Base-by-base conservation (phyloP, 2,888 invertebrate species). In the Zhuqinia jingwanae region DNA sequence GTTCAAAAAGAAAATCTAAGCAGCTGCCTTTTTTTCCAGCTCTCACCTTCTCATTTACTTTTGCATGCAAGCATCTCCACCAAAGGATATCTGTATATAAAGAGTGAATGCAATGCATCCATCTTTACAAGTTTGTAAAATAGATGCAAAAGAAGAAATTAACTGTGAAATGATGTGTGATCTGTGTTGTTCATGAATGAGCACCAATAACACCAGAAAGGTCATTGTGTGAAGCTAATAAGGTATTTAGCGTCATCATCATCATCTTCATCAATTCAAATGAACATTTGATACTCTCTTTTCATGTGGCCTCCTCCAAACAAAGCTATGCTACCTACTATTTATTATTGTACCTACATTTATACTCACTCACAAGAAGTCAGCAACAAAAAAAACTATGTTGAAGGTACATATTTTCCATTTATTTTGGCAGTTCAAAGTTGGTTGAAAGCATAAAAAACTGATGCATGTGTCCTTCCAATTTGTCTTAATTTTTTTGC, bases 211-310 rank as follows among this genome's bases (percentile, higher is more conserved):
- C n/a, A n/a, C n/a, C n/a, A 68, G 13, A 60, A 77, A 77, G 77
- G 77, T 77, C 77, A 77, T 3, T 1, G 20, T n/a, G 63, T n/a
- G 42, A 30, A 78, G 63, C 78, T 78, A 78, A 78, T 78, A 63
- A 27, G 68, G 45, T 68, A 68, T 80, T 80, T 80, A 80, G 65
- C 53, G 65, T 78, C 63, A 58, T 42, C 10, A n/a, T n/a, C n/a
- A n/a, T n/a, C n/a, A n/a, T n/a, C n/a, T n/a, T 47, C 27, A 30
- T 36, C 30, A 75, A n/a, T 50, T 56, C 30, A 70, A 70, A 27
- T 70, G 70, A 70, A 42, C 47, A 47, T 22, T n/a, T n/a, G 15
- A 70, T 50, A n/a, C 47, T n/a, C n/a, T n/a, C 36, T 47, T 30
- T 15, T n/a, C n/a, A n/a, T 70, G 70, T 50, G 47, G 47, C 25